Base-by-base conservation (phyloP, 2,797 vertebrate genomes). In the Craterocephalus amniculus region DNA sequence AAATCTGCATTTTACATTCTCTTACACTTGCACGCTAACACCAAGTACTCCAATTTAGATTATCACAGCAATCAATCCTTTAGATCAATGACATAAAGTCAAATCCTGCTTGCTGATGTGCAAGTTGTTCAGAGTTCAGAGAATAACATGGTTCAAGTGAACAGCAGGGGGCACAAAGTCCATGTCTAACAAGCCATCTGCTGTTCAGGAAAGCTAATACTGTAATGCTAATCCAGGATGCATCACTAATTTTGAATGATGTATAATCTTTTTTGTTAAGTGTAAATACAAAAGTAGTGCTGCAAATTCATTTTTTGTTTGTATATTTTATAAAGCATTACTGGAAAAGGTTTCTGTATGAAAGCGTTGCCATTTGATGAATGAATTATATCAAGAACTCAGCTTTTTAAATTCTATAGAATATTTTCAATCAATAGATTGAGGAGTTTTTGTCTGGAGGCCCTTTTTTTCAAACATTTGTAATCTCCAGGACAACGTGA, bases 81-180 rank as follows among this genome's bases (percentile, higher is more conserved):
- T 51, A 52, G 40, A 29, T 26, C 24, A n/a, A 10, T 10, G 4
- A 27, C 13, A 16, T 52, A 0, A 9, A 4, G 60, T 31, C n/a
- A 57, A 68, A 16, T 67, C 5, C 11, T 57, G 16, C 20, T 29
- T 62, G 54, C 11, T 55, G 13, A 27, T 52, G 10, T 13, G 12
- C 9, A 10, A 56, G 29, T 16, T 63, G 0, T 6, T 26, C n/a
- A n/a, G 20, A 31, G 2, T 2, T 31, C 1, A 38, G 32, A 38
- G 4, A 22, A 55, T 1, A 58, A 6, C 0, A 1, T 6, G n/a
- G 27, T 14, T 10, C 0, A 24, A 58, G 1, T 40, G 14, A 70
- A 54, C 87, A 84, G 58, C 36, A 87, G 88, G 63, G 67, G 80
- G 85, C 72, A 48, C 45, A 57, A 56, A 36, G 1, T 29, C 57